Evolutionary conservation across 2,113 vertebrate genomes (phyloP), one percentile per base, ranked within the genome.

Genomic region (Silurus asotus): DNA sequence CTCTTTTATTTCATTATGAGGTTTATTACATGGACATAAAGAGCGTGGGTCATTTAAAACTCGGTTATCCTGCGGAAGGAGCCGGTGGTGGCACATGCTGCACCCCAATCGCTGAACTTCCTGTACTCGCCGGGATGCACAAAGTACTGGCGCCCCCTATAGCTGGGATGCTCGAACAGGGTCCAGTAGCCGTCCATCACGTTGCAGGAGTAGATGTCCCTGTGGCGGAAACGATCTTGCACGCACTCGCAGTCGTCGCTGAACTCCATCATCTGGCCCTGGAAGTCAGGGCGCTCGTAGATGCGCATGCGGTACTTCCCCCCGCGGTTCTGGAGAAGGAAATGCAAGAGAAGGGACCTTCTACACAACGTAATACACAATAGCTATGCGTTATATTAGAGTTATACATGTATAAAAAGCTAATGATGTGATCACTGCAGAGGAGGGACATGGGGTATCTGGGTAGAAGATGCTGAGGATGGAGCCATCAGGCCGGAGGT

Each of bases 61-160:
- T 94, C 94, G 13, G 91, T 92, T 88, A 94, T 90, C 77, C 93
- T 88, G 81, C 92, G 93, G 87, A 94, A 88, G 80, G 94, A 95
- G 56, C 88, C 92, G 0, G 93, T 85, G 0, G 88, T 92, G 2
- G 94, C 92, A 0, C 91, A 93, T 37, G 88, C 2, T 0, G 92
- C 91, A 0, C 92, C 92, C 94, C 94, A 94, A 86, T 93, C 93
- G 3, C 25, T 55, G 74, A 91, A 91, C 69, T 92, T 90, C 28
- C 88, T 89, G 85, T 93, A 94, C 58, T 94, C 93, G 14, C 94
- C 91, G 2, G 89, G 85, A 65, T 92, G 91, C 10, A 94, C 88
- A 59, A 94, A 88, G 88, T 91, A 94, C 88, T 94, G 94, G 51
- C 91, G 92, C 20, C 93, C 93, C 59, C 82, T 92, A 85, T 92